Conservation (phyloP, 2,797 vertebrate species). For the Cryptoblepharus egeriae region DNA sequence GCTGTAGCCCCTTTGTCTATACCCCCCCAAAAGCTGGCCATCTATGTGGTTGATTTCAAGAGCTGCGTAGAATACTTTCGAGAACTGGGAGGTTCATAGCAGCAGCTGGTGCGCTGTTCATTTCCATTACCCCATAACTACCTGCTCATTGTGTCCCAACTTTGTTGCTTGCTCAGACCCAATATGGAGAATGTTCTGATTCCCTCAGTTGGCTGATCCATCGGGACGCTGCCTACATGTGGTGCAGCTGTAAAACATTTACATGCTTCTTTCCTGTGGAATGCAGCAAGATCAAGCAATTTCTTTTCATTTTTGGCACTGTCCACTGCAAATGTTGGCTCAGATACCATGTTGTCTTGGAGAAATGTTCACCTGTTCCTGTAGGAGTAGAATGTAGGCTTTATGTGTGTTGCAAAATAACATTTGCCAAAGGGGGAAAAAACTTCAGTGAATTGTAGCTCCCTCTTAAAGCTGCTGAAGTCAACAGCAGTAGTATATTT, state of each 20-base stretch:
- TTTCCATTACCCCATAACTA: not conserved
- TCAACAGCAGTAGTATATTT: not conserved
- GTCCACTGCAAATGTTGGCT: slow-evolving; percentile 1
- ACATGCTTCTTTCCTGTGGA: not conserved
- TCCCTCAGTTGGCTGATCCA: not conserved
- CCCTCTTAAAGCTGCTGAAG: not conserved
- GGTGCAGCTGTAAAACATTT: too few relatives aligned
- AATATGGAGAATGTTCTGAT: not conserved
- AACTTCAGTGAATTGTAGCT: not conserved
- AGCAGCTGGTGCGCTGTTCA: not conserved
- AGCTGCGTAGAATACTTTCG: not conserved
- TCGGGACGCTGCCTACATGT: too few relatives aligned
- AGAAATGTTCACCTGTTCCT: not conserved
- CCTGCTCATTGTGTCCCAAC: too few relatives aligned
- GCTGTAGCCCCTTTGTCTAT: too few relatives aligned
- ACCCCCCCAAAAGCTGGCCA: not conserved
- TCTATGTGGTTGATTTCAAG: not conserved
- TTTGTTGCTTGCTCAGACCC: not conserved
- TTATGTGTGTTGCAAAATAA: not conserved
- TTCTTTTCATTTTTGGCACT: not conserved
- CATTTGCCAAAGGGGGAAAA: not conserved
- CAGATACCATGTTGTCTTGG: not conserved
- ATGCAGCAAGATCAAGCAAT: not conserved
- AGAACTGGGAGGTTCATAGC: not conserved
- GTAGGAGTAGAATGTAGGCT: not conserved